phyloP scores from a whole-genome alignment of 1,140 invertebrate species.

The Aphis craccivora region DNA sequence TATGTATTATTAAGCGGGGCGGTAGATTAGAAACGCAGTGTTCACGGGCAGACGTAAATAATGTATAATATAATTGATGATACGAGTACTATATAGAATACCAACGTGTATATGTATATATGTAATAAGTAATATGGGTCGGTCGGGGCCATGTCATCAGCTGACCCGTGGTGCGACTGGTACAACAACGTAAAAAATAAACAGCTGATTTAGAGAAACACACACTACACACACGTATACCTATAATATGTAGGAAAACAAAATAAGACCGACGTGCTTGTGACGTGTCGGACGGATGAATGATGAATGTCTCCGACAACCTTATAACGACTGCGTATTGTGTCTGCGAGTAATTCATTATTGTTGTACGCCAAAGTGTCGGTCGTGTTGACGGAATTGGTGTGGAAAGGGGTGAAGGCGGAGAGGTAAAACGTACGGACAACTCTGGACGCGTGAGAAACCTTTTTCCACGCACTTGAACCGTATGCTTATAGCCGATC shows the following conservation, averaged over 20 bases:
- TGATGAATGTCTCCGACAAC: constrained; percentile 22
- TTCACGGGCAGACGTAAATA: background rate
- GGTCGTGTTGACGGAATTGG: background rate
- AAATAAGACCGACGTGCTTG: background rate
- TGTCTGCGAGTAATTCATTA: background rate
- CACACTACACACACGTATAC: no score
- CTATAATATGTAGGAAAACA: background rate
- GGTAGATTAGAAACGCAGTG: background rate
- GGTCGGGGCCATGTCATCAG: background rate
- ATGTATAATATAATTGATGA: background rate
- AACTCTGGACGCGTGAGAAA: background rate
- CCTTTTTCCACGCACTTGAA: background rate
- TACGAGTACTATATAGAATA: background rate
- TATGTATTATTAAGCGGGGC: background rate
- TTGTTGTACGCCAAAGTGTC: background rate
- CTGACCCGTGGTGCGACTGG: background rate
- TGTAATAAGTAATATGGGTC: background rate
- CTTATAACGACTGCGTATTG: constrained; percentile 4
- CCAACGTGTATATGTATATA: background rate
- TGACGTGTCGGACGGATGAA: background rate
- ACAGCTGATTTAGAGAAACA: background rate
- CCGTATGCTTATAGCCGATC: background rate
- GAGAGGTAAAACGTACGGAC: background rate
- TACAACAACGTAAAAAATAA: background rate
- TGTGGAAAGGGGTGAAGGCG: no score